A percentile compares a stretch with the other conserved stretches of the same genome.
Conservation (phyloP, 2,113 vertebrate genomes). For the Pseudopipra pipra region DNA sequence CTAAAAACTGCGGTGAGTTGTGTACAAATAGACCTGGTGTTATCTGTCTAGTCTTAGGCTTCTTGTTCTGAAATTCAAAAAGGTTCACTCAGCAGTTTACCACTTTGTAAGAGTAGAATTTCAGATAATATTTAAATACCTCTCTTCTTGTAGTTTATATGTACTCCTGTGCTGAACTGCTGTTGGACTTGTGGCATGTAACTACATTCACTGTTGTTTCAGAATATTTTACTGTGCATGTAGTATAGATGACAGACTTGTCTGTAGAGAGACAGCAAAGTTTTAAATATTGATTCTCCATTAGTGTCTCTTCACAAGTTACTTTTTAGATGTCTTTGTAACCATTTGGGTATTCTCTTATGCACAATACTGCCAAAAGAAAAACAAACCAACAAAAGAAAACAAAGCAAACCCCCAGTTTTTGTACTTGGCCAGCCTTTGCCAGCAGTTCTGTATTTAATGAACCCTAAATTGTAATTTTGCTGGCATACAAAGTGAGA, state of each 20-base stretch:
- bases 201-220: neutral
- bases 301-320: neutral
- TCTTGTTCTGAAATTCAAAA: neutral
- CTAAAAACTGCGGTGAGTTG: neutral
- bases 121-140: neutral
- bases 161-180: neutral
- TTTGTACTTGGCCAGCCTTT: neutral
- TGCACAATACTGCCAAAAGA: neutral
- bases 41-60: neutral
- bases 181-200: neutral
- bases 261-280: neutral
- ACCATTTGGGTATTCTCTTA: neutral
- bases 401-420: fast-evolving
- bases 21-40: neutral
- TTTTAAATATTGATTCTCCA: neutral
- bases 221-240: neutral
- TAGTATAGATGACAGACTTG: neutral
- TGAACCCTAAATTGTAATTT: neutral
- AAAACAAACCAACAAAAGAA: neutral
- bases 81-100: neutral
- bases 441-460: neutral
- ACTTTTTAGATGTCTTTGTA: neutral
- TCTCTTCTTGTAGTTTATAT: neutral
- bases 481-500: neutral
- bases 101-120: neutral